A percentile compares a stretch with the other conserved stretches of the same genome.
phyloP scores from a whole-genome alignment of 1,140 invertebrate species.

The Pristionchus pacificus region DNA sequence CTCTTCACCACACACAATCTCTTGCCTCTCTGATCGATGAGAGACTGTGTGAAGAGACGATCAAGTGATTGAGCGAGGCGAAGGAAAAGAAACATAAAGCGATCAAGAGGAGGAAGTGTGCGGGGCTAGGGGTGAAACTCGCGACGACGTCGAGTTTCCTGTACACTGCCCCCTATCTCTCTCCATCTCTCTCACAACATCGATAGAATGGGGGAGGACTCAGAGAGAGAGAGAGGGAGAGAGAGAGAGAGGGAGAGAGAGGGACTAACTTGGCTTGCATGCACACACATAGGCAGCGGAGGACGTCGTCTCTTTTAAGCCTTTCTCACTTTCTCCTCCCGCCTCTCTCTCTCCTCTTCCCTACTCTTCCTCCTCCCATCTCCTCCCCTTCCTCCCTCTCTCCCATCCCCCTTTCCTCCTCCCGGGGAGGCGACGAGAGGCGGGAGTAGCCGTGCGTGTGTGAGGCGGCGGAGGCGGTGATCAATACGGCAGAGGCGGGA shows the following conservation, averaged over 20 bases:
- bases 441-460: constrained; percentile 11
- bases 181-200: too few species aligned
- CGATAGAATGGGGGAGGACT: too few species aligned
- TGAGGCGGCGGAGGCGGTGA: neutral
- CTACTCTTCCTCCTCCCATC: neutral
- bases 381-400: constrained; percentile 11
- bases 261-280: neutral
- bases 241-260: neutral
- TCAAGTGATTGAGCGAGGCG: too few species aligned
- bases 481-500: neutral
- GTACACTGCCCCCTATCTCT: too few species aligned
- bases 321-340: neutral
- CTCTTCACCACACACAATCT: too few species aligned
- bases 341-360: too few species aligned
- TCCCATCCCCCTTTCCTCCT: constrained; percentile 7
- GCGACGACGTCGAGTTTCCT: too few species aligned
- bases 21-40: too few species aligned
- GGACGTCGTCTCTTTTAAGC: neutral
- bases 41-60: too few species aligned
- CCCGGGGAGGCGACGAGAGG: neutral
- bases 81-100: too few species aligned
- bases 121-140: too few species aligned
- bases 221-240: neutral
- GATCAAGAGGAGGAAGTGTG: too few species aligned
- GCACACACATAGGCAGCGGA: neutral